Base-by-base conservation (phyloP, 2,113 vertebrate species). In the Gallinago undulata region DNA sequence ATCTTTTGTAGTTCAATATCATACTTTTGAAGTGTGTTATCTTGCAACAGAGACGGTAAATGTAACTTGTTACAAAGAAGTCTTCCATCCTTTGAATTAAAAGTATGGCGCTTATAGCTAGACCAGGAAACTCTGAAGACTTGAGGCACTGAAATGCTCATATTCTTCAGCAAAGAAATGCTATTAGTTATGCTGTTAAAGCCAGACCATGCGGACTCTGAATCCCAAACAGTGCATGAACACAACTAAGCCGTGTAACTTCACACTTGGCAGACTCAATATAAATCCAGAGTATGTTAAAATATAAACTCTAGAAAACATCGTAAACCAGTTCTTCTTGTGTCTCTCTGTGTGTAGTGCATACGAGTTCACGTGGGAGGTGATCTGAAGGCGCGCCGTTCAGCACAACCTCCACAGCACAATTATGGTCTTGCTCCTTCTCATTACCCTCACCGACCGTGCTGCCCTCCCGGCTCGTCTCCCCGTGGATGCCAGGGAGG, bases 401-500 rank as follows among this genome's bases (percentile, higher is more conserved):
- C 57, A 21, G 37, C 51, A n/a, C 16, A 77, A 63, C 43, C 41
- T 25, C 19, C 72, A 21, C 60, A 2, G 9, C 4, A 48, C 28
- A 41, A 67, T 75, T 50, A 41, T 0, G 18, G 89, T 37, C 57
- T 56, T 0, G 47, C 76, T 45, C 24, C 53, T 63, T 22, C 57
- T 78, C 27, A 2, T 43, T 5, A 41, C 39, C 3, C 24, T 63
- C 30, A 62, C 53, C 69, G 25, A 3, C 6, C 19, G 1, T 0
- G 15, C 62, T 9, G 47, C 31, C 23, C 13, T 25, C n/a, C 15
- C 5, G 57, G 41, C 87, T 37, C 11, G 41, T 11, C 35, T n/a
- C n/a, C 23, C 16, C 8, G 9, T 1, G 23, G 28, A 0, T 5
- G 12, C 63, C 4, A 6, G 0, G 9, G 27, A 53, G 43, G 33